Evolutionary conservation across 1,140 invertebrate genomes (phyloP).

Genomic region (Drosophila ohnishii): DNA sequence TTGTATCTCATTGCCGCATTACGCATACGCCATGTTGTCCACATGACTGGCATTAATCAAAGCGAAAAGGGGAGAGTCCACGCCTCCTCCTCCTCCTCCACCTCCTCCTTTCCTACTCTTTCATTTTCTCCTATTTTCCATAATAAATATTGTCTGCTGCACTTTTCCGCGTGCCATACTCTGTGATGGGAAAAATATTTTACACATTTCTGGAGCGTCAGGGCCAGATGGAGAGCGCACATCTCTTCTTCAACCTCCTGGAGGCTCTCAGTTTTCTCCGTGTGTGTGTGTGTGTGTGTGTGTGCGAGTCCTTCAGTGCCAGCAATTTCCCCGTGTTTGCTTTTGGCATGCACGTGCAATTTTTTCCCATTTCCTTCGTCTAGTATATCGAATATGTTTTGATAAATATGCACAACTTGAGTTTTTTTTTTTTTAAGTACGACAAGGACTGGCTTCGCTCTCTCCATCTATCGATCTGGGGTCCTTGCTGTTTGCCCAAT

Average conservation of each 20-base stretch:
- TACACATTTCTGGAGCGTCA: conserved; percentile 56
- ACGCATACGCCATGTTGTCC: conserved; percentile 63
- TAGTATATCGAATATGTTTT: conserved; percentile 74
- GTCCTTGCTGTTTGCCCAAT: conserved; percentile 60
- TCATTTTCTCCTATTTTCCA: conserved; percentile 38
- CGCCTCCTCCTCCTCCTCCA: neutral
- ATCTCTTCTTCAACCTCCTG: conserved; percentile 30
- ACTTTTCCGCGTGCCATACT: conserved; percentile 67
- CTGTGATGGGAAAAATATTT: conserved; percentile 65
- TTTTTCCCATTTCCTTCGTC: conserved; percentile 60
- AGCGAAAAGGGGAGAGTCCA: neutral
- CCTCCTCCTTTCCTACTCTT: neutral
- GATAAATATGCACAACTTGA: conserved; percentile 78
- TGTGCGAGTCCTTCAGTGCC: conserved; percentile 27
- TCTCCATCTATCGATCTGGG: neutral
- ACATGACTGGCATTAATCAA: conserved; percentile 68
- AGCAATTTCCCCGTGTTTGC: conserved; percentile 69
- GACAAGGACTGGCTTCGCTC: conserved; percentile 20
- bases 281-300: neutral
- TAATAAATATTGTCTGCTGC: conserved; percentile 72
- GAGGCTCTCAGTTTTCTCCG: conserved; percentile 7
- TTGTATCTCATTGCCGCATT: conserved; percentile 56
- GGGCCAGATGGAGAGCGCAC: conserved; percentile 37
- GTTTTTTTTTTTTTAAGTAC: conserved; percentile 57
- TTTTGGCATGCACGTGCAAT: conserved; percentile 67